Conservation (phyloP, 2,113 vertebrate genomes). For the Vidua chalybeata region DNA sequence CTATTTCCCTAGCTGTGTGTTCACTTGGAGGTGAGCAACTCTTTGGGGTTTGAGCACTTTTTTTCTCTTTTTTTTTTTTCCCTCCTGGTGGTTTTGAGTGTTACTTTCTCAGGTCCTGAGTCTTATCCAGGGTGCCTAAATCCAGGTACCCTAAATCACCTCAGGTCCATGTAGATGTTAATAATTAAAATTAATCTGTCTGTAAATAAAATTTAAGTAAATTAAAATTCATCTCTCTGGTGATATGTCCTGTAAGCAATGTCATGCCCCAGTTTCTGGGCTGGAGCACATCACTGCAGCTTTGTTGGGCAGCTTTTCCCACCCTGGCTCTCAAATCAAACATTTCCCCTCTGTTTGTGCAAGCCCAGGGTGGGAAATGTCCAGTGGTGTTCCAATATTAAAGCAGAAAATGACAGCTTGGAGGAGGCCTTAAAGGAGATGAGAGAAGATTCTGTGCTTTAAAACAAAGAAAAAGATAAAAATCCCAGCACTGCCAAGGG, state of each 20-base stretch:
- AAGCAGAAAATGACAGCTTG: background rate
- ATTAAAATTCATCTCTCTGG: background rate
- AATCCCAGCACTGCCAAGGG: background rate
- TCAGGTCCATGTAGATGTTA: background rate
- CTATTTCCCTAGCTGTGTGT: background rate
- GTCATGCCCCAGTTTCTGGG: too few species aligned
- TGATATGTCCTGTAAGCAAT: background rate
- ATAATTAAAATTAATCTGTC: background rate
- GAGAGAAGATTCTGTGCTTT: background rate
- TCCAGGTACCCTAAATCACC: background rate
- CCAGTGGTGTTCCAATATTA: background rate
- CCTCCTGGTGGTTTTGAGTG: background rate
- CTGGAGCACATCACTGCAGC: background rate
- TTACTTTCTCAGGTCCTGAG: background rate
- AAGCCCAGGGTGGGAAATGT: background rate
- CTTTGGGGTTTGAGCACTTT: fast-evolving
- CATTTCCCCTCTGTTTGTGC: background rate
- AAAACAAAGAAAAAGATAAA: background rate
- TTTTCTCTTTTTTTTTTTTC: fast-evolving
- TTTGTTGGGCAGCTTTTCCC: background rate
- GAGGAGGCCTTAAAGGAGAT: background rate
- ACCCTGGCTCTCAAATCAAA: background rate
- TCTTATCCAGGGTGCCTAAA: background rate
- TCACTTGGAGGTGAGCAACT: background rate
- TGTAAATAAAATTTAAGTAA: background rate